phyloP scores from a whole-genome alignment of 23 tunicate species.

The Styela clava region DNA sequence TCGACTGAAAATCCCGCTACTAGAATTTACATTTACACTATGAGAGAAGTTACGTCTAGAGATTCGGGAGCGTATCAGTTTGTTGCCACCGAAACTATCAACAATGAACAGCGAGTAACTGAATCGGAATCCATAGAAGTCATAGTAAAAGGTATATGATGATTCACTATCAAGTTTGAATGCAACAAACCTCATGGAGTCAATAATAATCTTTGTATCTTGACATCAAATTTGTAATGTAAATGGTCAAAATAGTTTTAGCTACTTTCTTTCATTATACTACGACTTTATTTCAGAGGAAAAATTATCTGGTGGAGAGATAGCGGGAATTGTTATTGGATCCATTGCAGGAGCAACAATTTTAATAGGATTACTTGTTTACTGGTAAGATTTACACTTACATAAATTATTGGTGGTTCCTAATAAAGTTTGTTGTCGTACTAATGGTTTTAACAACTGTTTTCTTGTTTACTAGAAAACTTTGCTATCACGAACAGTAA shows the following conservation, averaged over 20 bases:
- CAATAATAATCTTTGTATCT: too few species aligned
- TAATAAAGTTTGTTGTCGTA: background rate
- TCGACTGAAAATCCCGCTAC: background rate
- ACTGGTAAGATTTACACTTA: background rate
- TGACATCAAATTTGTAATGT: too few species aligned
- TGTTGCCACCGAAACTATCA: background rate
- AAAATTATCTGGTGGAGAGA: slow-evolving; percentile 17
- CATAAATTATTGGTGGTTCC: background rate
- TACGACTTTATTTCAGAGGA: background rate
- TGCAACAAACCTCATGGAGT: too few species aligned
- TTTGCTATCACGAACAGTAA: too few species aligned
- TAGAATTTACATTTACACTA: slow-evolving; percentile 11
- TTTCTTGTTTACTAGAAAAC: too few species aligned
- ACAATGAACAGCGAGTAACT: background rate
- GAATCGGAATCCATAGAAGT: background rate
- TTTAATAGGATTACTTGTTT: slow-evolving; percentile 2
- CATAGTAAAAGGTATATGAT: slow-evolving; percentile 18
- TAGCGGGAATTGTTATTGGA: slow-evolving; percentile 30
- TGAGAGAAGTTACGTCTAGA: slow-evolving; percentile 1
- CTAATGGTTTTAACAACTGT: too few species aligned
- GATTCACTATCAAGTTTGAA: too few species aligned
- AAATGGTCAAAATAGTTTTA: too few species aligned
- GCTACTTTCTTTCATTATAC: too few species aligned
- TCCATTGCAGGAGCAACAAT: slow-evolving; percentile 25
- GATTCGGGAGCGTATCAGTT: slow-evolving; percentile 12